Evolutionary conservation across 2,888 invertebrate species (phyloP).

Genomic region (Athalia circularis): DNA sequence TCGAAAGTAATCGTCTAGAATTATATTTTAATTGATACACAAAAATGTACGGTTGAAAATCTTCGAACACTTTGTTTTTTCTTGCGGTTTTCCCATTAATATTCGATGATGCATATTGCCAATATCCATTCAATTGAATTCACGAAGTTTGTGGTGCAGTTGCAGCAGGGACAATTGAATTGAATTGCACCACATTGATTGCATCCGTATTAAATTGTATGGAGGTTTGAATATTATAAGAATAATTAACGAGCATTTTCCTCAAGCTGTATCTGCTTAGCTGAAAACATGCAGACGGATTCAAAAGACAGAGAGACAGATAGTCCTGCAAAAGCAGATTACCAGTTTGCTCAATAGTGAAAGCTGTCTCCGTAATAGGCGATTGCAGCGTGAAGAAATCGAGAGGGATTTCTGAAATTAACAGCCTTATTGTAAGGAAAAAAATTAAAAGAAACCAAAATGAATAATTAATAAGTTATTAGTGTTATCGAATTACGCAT

Average conservation of each 20-base stretch:
- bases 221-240: too few relatives aligned
- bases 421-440: background rate
- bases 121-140: background rate
- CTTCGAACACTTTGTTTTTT: too few relatives aligned
- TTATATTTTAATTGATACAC: too few relatives aligned
- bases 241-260: too few relatives aligned
- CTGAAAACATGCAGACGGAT: background rate
- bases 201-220: too few relatives aligned
- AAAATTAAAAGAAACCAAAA: background rate
- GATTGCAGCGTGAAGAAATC: conserved; percentile 2
- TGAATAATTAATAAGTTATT: background rate
- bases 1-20: too few relatives aligned
- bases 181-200: too few relatives aligned
- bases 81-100: background rate
- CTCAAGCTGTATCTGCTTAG: too few relatives aligned
- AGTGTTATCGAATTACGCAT: too few relatives aligned
- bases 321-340: conserved; percentile 20
- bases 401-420: background rate
- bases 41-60: too few relatives aligned
- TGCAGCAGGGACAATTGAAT: too few relatives aligned
- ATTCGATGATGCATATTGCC: background rate
- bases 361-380: conserved; percentile 44
- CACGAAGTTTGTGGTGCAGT: too few relatives aligned
- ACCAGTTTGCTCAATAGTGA: conserved; percentile 47
- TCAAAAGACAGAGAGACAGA: background rate